A percentile compares a stretch with the other conserved stretches of the same genome.
These are phyloP conservation scores for Protobothrops mucrosquamatus DNA, from an alignment of 2,113 vertebrate species.

Conservation along the genomic window DNA sequence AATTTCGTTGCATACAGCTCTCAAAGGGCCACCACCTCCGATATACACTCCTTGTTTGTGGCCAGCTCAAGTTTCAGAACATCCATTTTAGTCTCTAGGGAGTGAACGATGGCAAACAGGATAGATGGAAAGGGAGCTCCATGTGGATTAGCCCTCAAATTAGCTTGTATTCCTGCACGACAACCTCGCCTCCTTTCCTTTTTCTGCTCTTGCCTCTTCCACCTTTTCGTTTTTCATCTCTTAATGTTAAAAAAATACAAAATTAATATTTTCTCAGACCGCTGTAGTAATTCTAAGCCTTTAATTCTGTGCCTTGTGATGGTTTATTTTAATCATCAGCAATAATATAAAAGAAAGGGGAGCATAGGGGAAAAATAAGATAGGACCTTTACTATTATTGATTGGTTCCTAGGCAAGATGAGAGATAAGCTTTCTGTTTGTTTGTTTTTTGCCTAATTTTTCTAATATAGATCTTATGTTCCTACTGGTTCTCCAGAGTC, in stretches of 20 bases:
- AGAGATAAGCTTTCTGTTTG: neutral
- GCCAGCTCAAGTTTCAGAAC: too few species aligned
- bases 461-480: neutral
- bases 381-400: neutral
- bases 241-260: constrained; percentile 53
- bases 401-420: neutral
- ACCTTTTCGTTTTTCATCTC: constrained; percentile 34
- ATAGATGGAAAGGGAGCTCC: too few species aligned
- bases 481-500: neutral
- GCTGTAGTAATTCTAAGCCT: constrained; percentile 2
- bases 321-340: neutral
- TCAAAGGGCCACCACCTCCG: too few species aligned
- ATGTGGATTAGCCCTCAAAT: too few species aligned
- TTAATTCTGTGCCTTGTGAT: neutral
- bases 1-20: too few species aligned
- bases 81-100: too few species aligned
- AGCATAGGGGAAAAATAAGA: neutral
- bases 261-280: constrained; percentile 56
- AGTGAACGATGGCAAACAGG: too few species aligned
- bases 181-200: too few species aligned
- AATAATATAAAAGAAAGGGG: neutral
- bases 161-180: too few species aligned
- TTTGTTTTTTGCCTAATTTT: neutral
- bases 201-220: too few species aligned
- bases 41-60: too few species aligned